Evolutionary conservation across 1,140 invertebrate species (phyloP), one percentile per base, ranked within the genome.

Genomic region (Phenacoccus solenopsis): DNA sequence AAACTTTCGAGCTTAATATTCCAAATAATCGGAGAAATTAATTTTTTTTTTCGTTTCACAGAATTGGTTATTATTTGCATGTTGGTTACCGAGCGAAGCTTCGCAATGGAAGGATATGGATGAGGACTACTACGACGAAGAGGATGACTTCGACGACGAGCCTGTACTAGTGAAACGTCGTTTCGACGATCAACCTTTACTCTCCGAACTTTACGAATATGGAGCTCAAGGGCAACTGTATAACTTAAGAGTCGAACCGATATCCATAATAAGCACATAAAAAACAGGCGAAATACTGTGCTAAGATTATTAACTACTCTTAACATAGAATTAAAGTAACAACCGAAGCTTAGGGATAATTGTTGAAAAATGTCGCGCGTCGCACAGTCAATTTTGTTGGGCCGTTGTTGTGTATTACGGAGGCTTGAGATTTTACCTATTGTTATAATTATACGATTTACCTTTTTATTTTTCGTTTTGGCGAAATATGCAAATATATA

Each of bases 21-120:
- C n/a, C n/a, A n/a, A n/a, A n/a, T n/a, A n/a, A n/a, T n/a, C n/a
- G n/a, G n/a, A n/a, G n/a, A n/a, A n/a, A n/a, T n/a, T n/a, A n/a
- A n/a, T n/a, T 32, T 5, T n/a, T 27, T 21, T 25, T 64, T 56
- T 73, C 21, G 20, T 61, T 25, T 69, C 70, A 7, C 73, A 75
- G 73, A 75, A 74, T 69, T 75, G 74, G 74, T 74, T 75, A 30
- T 59, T 75, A n/a, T 72, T 73, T 56, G 74, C 71, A n/a, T 75
- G 74, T 57, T 75, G 74, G 74, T 69, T 75, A 24, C 73, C 74
- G 10, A 67, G 69, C 20, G 73, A 75, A 27, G 32, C 69, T 21
- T 49, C 67, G 3, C 38, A 49, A 30, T 74, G 73, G 74, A 38
- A 70, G 24, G 69, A 72, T 30, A 57, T 67, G 25, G 72, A 73